phyloP scores from a whole-genome alignment of 2,888 invertebrate species.

The Sturmia bella region DNA sequence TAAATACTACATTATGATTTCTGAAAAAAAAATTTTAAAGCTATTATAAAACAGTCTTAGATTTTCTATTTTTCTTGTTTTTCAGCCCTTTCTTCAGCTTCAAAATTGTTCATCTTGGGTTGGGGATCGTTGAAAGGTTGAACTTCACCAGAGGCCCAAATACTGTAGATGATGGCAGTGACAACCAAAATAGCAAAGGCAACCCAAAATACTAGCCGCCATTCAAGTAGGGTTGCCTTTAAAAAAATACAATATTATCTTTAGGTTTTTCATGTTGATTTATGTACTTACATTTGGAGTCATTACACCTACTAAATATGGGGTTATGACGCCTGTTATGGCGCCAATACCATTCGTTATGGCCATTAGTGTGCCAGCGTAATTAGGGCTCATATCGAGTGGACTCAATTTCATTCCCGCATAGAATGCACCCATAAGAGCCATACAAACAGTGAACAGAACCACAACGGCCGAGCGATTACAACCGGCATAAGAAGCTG shows the following conservation, averaged over 20 bases:
- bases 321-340: conserved; percentile 87
- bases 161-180: conserved; percentile 86
- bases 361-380: conserved; percentile 86
- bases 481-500: conserved; percentile 87
- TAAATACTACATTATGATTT: no score
- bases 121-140: conserved; percentile 86
- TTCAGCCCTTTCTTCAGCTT: conserved; percentile 65
- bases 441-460: conserved; percentile 87
- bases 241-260: conserved; percentile 57
- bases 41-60: no score
- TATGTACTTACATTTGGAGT: conserved; percentile 85
- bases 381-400: conserved; percentile 86
- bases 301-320: conserved; percentile 86
- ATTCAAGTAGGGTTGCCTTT: conserved; percentile 85
- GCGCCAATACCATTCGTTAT: conserved; percentile 88
- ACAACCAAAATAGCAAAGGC: conserved; percentile 86
- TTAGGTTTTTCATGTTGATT: background rate
- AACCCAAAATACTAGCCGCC: conserved; percentile 92
- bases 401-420: conserved; percentile 88
- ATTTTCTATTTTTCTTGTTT: conserved; percentile 61
- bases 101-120: conserved; percentile 62
- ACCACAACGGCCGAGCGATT: conserved; percentile 85
- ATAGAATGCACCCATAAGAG: conserved; percentile 87
- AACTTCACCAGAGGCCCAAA: conserved; percentile 88
- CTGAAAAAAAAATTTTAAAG: no score